A percentile compares a stretch with the other conserved stretches of the same genome.
Conservation (phyloP, 2,888 invertebrate species). For the Maniola hyperantus region DNA sequence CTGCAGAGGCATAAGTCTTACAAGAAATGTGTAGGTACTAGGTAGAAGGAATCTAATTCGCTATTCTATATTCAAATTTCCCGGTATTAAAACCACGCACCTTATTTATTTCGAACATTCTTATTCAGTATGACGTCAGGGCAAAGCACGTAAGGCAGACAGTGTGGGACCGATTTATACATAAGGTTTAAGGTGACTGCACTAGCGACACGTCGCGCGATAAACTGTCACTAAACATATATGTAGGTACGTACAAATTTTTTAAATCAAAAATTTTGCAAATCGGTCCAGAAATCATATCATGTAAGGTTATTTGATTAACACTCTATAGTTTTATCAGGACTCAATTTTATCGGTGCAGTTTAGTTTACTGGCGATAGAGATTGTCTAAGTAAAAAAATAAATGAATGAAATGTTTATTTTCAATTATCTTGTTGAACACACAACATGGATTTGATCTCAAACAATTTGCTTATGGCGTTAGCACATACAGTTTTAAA, state of each 20-base stretch:
- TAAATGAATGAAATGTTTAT: too few relatives aligned
- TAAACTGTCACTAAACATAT: neutral
- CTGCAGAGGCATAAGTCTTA: neutral
- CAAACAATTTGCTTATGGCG: too few relatives aligned
- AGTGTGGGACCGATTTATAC: slow-evolving; percentile 69
- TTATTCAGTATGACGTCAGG: slow-evolving; percentile 55
- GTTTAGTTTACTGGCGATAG: neutral
- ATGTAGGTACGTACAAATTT: neutral
- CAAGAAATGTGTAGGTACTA: neutral
- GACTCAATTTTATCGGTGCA: neutral
- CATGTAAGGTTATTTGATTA: too few relatives aligned
- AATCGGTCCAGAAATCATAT: too few relatives aligned
- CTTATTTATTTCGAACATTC: slow-evolving; percentile 40
- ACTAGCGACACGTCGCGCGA: neutral
- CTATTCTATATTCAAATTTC: slow-evolving; percentile 22
- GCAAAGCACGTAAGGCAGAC: slow-evolving; percentile 65
- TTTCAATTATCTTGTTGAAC: too few relatives aligned
- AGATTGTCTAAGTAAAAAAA: too few relatives aligned
- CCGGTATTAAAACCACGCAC: slow-evolving; percentile 32
- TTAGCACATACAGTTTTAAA: too few relatives aligned
- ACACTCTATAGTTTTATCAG: neutral
- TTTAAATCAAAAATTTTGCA: neutral
- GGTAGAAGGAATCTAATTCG: slow-evolving; percentile 1
- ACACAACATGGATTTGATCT: too few relatives aligned
- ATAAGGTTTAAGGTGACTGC: slow-evolving; percentile 35